Conservation (phyloP, 2,888 invertebrate genomes). For the Bembecia ichneumoniformis region DNA sequence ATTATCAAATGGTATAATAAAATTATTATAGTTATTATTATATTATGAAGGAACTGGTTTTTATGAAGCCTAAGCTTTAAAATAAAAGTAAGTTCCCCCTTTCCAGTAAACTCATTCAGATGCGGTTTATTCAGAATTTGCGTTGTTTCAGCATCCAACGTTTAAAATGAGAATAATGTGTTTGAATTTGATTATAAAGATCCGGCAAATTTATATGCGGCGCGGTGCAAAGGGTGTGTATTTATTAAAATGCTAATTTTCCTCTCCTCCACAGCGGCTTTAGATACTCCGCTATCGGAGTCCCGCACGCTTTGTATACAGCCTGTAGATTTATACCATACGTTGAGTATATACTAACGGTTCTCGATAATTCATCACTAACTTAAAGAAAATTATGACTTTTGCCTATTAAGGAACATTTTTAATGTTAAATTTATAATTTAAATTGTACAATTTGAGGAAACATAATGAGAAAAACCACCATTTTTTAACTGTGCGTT, state of each 20-base stretch:
- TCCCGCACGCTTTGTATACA: slow-evolving; percentile 66
- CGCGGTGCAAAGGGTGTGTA: slow-evolving; percentile 69
- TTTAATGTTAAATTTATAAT: too few species aligned
- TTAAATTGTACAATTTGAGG: too few species aligned
- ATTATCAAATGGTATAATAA: too few species aligned
- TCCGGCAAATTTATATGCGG: slow-evolving; percentile 64
- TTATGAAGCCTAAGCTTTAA: background rate
- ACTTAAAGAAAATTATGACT: background rate
- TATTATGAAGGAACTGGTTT: too few species aligned
- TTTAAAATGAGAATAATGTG: slow-evolving; percentile 48
- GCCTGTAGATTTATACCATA: slow-evolving; percentile 68
- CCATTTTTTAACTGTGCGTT: too few species aligned
- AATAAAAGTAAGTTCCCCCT: background rate
- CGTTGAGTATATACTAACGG: slow-evolving; percentile 31
- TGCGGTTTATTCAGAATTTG: background rate
- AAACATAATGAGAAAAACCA: too few species aligned
- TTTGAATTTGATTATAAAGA: slow-evolving; percentile 71
- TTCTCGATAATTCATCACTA: slow-evolving; percentile 22
- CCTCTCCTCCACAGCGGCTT: slow-evolving; percentile 52
- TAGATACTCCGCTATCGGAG: slow-evolving; percentile 64
- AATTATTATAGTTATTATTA: too few species aligned
- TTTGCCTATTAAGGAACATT: too few species aligned
- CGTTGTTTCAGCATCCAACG: background rate
- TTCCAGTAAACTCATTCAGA: background rate
- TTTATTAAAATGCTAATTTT: slow-evolving; percentile 73